Percentiles rank a stretch among this genome's conserved stretches.
Evolutionary conservation across 1,140 invertebrate genomes (phyloP).

Genomic region (Achatina immaculata): DNA sequence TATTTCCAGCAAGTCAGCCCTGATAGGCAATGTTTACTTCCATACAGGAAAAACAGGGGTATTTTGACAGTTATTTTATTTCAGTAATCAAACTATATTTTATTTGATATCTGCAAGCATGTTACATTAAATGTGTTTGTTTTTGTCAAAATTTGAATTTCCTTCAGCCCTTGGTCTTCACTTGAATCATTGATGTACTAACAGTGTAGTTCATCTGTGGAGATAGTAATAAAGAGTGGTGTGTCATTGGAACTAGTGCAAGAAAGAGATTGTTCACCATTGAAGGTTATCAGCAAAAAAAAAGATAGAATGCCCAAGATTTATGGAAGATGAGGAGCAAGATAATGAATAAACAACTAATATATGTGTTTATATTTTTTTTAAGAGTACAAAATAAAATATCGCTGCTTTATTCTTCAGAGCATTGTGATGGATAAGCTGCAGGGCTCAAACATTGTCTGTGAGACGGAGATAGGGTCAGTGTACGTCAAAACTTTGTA

Average conservation of each 20-base stretch:
- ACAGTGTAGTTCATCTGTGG: neutral
- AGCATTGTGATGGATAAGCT: conserved; percentile 23
- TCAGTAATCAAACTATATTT: neutral
- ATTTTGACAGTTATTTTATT: neutral
- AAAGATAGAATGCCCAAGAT: too few relatives aligned
- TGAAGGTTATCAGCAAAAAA: too few relatives aligned
- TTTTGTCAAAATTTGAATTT: neutral
- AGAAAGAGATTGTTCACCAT: too few relatives aligned
- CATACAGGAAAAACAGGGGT: conserved; percentile 31
- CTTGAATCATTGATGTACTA: neutral
- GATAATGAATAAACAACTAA: too few relatives aligned
- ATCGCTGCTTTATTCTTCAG: neutral
- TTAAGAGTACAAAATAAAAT: too few relatives aligned
- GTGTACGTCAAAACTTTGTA: conserved; percentile 27
- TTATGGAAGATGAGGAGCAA: too few relatives aligned
- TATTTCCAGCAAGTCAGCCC: conserved; percentile 18
- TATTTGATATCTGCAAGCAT: neutral
- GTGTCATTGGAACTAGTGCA: too few relatives aligned
- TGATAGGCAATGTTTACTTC: conserved; percentile 21
- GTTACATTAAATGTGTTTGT: neutral
- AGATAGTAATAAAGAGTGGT: too few relatives aligned
- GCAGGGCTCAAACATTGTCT: conserved; percentile 30
- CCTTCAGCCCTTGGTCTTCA: neutral
- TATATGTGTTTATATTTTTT: too few relatives aligned
- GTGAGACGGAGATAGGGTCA: conserved; percentile 30